Base-by-base conservation (phyloP, 2,113 vertebrate genomes). In the Eulemur rufifrons region DNA sequence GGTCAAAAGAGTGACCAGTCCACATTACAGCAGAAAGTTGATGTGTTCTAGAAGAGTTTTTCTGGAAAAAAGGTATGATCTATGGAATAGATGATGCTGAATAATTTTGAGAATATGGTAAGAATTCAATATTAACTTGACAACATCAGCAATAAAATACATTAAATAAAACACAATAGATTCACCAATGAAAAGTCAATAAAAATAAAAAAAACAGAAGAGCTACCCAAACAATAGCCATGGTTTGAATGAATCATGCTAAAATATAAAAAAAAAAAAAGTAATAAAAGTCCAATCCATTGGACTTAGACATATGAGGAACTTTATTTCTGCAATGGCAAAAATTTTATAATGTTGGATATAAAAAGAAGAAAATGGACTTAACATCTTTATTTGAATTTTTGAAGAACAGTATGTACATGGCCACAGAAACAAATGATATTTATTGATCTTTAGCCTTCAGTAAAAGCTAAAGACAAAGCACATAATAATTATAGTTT, bases 301-400 rank as follows among this genome's bases (percentile, higher is more conserved):
- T 95, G 77, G 59, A 92, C 34, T 94, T 87, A 88, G 61, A 93
- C 76, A 95, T 37, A 95, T 37, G 73, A 68, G 39, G 11, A 95
- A 73, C 25, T 78, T 84, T 64, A 50, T 80, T 92, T 15, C 42
- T 83, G 77, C 96, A 63, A 74, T 50, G 64, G 56, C 61, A 95
- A 77, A 84, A 84, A 59, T 37, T 8, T 69, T 69, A 23, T 82
- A 93, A 61, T 6, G 64, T 32, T 85, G n/a, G 39, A 88, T 32
- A 5, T 93, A 91, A 73, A 95, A 86, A 86, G 50, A 85, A 94
- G 86, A 71, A 96, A 97, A 86, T 88, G 39, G 27, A 83, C 82
- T 4, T 32, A 95, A 91, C 32, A 64, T 15, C 54, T 91, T 95
- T 90, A 92, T 64, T 80, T 91, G 86, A 94, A 87, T 82, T 92